These are phyloP conservation scores for Channallabes apus DNA, from an alignment of 2,797 vertebrate species.

Conservation along the genomic window DNA sequence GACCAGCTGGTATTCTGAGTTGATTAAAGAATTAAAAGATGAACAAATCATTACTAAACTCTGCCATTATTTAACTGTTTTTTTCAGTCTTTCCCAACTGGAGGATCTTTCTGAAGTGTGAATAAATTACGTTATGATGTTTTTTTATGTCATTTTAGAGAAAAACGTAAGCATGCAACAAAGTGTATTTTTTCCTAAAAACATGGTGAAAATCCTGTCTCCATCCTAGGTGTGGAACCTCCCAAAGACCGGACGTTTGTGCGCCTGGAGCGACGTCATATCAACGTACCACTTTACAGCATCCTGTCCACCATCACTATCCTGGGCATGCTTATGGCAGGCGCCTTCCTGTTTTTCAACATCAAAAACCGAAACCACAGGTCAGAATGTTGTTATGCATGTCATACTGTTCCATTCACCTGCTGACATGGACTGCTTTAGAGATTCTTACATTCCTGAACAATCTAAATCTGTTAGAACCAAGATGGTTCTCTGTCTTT, in stretches of 20 bases:
- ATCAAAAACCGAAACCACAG: constrained; percentile 99
- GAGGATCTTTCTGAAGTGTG: background rate
- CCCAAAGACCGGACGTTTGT: constrained; percentile 96
- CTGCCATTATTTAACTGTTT: background rate
- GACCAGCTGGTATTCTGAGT: too few species aligned
- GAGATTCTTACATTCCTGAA: too few species aligned
- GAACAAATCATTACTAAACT: background rate
- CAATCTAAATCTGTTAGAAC: too few species aligned
- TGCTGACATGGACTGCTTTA: background rate
- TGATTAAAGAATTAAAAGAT: background rate
- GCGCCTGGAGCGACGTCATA: constrained; percentile 90
- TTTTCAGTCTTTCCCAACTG: background rate
- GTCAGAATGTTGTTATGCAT: constrained; percentile 68
- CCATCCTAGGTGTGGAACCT: constrained; percentile 83
- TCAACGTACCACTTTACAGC: constrained; percentile 95
- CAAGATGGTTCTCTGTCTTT: too few species aligned
- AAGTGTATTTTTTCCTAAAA: constrained; percentile 4
- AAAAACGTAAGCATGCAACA: constrained; percentile 15
- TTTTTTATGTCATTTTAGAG: constrained; percentile 25
- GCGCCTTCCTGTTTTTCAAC: constrained; percentile 97
- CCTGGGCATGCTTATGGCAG: constrained; percentile 98
- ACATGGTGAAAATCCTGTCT: background rate
- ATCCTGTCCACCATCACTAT: constrained; percentile 96
- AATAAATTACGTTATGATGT: background rate
- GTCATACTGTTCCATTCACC: background rate